Evolutionary conservation across 2,113 vertebrate species (phyloP).

Genomic region (Entomyzon cyanotis): DNA sequence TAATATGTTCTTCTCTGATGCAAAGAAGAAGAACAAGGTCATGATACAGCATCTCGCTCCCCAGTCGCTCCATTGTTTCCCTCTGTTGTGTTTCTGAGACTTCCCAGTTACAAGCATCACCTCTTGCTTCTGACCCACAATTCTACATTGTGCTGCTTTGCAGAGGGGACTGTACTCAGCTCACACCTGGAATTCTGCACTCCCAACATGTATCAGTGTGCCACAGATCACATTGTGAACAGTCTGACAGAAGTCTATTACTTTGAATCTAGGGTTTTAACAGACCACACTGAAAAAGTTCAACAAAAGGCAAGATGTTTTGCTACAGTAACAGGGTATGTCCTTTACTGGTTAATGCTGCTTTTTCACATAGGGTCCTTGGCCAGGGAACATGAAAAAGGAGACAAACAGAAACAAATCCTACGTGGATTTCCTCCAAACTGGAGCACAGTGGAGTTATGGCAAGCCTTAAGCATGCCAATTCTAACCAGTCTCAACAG

Average conservation of each 20-base stretch:
- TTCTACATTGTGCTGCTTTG: background rate
- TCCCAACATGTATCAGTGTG: background rate
- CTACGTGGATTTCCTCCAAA: background rate
- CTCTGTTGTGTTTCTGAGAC: background rate
- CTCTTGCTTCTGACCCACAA: background rate
- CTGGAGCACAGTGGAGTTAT: background rate
- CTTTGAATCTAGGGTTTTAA: background rate
- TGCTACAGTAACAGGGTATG: background rate
- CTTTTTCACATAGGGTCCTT: background rate
- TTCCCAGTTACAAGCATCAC: background rate
- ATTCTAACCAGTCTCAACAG: background rate
- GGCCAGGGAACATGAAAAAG: background rate
- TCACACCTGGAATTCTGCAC: background rate
- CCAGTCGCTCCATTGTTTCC: background rate
- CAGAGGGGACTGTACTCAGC: background rate
- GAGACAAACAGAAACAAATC: background rate
- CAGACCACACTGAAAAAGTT: background rate
- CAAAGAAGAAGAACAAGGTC: background rate
- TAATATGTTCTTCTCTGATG: background rate
- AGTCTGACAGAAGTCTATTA: background rate
- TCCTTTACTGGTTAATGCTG: background rate
- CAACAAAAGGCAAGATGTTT: background rate
- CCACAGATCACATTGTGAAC: background rate
- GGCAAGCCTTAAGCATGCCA: background rate
- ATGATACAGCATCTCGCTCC: background rate